These are phyloP conservation scores for Calliphora vicina DNA, from an alignment of 1,140 invertebrate species.

Conservation along the genomic window DNA sequence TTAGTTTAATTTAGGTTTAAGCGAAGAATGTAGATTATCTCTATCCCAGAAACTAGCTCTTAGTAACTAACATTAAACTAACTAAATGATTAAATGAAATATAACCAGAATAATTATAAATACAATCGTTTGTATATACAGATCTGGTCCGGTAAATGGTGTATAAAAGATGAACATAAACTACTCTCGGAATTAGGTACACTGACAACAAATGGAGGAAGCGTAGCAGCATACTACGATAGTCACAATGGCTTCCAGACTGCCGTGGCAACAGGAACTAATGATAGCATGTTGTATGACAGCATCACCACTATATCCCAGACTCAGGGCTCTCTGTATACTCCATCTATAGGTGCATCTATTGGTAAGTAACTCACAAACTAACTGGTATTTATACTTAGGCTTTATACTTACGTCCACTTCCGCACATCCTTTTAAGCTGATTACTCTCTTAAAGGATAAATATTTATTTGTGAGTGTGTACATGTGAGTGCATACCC, in stretches of 20 bases:
- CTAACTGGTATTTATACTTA: not conserved
- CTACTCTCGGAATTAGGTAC: slow-evolving; percentile 80
- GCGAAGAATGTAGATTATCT: too few species aligned
- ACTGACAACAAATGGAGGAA: slow-evolving; percentile 60
- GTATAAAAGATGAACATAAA: slow-evolving; percentile 87
- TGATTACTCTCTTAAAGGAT: too few species aligned
- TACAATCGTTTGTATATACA: slow-evolving; percentile 59
- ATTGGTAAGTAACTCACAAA: slow-evolving; percentile 71
- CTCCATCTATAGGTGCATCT: slow-evolving; percentile 76
- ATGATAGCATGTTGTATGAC: slow-evolving; percentile 70
- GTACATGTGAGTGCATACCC: not conserved
- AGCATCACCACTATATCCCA: slow-evolving; percentile 79
- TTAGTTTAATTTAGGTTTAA: too few species aligned
- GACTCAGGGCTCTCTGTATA: slow-evolving; percentile 76
- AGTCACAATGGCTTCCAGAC: slow-evolving; percentile 70
- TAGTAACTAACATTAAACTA: too few species aligned
- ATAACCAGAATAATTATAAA: too few species aligned
- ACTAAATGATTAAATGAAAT: too few species aligned
- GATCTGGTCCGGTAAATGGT: slow-evolving; percentile 88
- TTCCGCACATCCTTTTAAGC: not conserved
- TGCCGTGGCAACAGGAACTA: slow-evolving; percentile 59
- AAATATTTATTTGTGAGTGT: too few species aligned
- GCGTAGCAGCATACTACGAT: slow-evolving; percentile 68
- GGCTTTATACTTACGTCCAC: not conserved
- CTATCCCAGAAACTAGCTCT: too few species aligned